Evolutionary conservation across 1,140 invertebrate genomes (phyloP).

Genomic region (Zaprionus gabonicus): DNA sequence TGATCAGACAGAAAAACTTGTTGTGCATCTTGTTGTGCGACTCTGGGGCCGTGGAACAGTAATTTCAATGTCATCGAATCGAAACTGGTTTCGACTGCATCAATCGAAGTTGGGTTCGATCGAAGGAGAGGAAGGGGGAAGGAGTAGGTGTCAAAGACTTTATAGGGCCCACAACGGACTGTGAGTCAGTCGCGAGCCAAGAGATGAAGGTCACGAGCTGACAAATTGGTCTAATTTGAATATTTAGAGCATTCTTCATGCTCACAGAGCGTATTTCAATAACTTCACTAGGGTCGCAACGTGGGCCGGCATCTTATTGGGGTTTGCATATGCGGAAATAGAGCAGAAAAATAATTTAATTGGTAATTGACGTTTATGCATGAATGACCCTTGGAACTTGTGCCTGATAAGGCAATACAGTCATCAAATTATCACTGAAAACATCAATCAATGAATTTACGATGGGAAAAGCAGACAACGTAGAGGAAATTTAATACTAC

Average conservation of each 20-base stretch:
- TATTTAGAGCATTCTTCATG: constrained; percentile 55
- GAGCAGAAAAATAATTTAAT: constrained; percentile 35
- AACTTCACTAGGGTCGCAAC: constrained; percentile 1
- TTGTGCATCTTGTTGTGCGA: constrained; percentile 49
- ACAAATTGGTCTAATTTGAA: constrained; percentile 73
- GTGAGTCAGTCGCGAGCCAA: constrained; percentile 50
- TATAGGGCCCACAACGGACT: constrained; percentile 17
- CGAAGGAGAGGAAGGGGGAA: background rate
- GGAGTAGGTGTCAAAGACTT: constrained; percentile 61
- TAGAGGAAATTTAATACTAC: background rate
- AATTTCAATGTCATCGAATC: constrained; percentile 60
- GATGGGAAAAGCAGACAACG: background rate
- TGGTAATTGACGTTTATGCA: constrained; percentile 42
- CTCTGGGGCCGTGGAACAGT: constrained; percentile 38
- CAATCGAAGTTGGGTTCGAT: background rate
- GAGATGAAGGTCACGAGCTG: constrained; percentile 57
- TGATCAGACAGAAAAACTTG: constrained; percentile 59
- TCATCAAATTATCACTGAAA: background rate
- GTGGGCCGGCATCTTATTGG: constrained; percentile 14
- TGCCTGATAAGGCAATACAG: constrained; percentile 18
- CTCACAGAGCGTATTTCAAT: background rate
- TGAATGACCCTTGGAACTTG: constrained; percentile 28
- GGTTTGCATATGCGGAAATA: constrained; percentile 40
- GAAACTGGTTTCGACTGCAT: constrained; percentile 55
- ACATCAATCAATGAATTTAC: background rate